Conservation (phyloP, 2,797 vertebrate species). For the Melanotaenia boesemani region DNA sequence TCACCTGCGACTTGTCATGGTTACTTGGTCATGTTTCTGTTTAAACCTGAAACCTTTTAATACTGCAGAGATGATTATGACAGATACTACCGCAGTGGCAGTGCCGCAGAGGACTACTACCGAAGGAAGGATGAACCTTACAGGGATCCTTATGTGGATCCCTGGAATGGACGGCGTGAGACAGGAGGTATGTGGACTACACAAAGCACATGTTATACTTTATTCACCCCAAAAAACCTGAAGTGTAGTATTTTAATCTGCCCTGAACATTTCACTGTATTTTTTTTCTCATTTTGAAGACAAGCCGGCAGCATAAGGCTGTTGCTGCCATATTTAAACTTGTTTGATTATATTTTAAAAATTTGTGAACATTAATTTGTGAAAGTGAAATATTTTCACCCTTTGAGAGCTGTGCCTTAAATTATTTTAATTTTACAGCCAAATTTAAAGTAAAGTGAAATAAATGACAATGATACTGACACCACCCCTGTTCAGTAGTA, state of each 20-base stretch:
- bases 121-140: slow-evolving; percentile 91
- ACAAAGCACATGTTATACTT: neutral
- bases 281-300: no score
- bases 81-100: slow-evolving; percentile 84
- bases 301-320: no score
- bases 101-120: slow-evolving; percentile 84
- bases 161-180: slow-evolving; percentile 88
- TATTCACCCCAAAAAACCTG: neutral
- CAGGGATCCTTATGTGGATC: slow-evolving; percentile 89
- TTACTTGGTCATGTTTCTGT: neutral
- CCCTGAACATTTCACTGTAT: no score
- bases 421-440: neutral
- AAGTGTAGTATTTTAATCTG: neutral
- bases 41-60: slow-evolving; percentile 11
- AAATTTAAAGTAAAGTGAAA: neutral
- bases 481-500: neutral
- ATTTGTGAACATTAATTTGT: no score
- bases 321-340: no score
- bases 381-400: no score
- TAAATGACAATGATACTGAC: neutral
- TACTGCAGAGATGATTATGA: slow-evolving; percentile 89
- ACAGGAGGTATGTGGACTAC: slow-evolving; percentile 81
- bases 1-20: neutral
- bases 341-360: no score
- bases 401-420: no score